A percentile compares a stretch with the other conserved stretches of the same genome.
phyloP scores from a whole-genome alignment of 2,888 invertebrate species.

The Stenotaenia linearis region DNA sequence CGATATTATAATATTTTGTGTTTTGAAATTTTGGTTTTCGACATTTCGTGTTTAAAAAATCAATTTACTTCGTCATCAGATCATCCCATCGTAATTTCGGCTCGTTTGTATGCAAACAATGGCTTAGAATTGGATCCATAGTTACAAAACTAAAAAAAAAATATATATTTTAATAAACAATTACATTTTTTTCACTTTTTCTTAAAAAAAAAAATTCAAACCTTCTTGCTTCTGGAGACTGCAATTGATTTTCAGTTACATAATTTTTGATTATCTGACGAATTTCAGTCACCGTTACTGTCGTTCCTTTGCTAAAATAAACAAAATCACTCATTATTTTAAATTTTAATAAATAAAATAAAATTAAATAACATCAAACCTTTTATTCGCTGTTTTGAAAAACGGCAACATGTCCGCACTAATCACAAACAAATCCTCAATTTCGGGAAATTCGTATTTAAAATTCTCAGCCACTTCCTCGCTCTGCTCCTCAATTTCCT shows the following conservation, averaged over 20 bases:
- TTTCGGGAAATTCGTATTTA: slow-evolving; percentile 52
- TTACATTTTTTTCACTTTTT: background rate
- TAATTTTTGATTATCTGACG: slow-evolving; percentile 64
- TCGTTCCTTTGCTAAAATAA: slow-evolving; percentile 44
- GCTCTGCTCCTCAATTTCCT: slow-evolving; percentile 14
- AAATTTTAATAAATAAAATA: too few relatives aligned
- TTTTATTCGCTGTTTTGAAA: slow-evolving; percentile 56
- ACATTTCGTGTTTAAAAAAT: too few relatives aligned
- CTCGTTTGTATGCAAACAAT: slow-evolving; percentile 17
- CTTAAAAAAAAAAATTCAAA: slow-evolving; percentile 30
- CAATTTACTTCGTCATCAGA: slow-evolving; percentile 55
- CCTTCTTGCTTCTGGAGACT: slow-evolving; percentile 48
- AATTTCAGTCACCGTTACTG: slow-evolving; percentile 42
- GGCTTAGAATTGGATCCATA: background rate
- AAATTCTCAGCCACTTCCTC: slow-evolving; percentile 20
- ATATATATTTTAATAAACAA: too few relatives aligned
- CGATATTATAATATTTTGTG: too few relatives aligned
- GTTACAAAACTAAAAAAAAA: background rate
- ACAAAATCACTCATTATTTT: background rate
- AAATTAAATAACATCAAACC: too few relatives aligned
- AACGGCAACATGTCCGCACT: slow-evolving; percentile 61
- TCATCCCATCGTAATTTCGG: slow-evolving; percentile 62
- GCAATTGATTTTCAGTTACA: slow-evolving; percentile 60
- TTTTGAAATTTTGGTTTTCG: too few relatives aligned
- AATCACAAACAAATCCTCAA: slow-evolving; percentile 63